Evolutionary conservation across 2,797 vertebrate species (phyloP), one percentile per base, ranked within the genome.

Genomic region (Columba guinea): DNA sequence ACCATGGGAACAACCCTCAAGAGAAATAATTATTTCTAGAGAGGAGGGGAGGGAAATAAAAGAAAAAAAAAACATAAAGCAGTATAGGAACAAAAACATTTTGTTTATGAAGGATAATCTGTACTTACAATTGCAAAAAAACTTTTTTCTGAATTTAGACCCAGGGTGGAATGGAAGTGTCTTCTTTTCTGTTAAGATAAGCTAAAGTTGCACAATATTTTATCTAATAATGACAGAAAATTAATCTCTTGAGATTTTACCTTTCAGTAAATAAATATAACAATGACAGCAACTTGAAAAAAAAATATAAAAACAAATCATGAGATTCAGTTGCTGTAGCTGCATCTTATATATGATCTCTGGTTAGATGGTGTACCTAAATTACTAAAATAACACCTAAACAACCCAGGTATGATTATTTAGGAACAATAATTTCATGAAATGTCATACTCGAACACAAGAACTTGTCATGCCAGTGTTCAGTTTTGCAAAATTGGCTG

Each of bases 81-180:
- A 73, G 23, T 20, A 55, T 1, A 2, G 5, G 8, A 48, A 53
- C 7, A 46, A 32, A 80, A 52, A 24, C 35, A 13, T 18, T 51
- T 37, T 86, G 9, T 75, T 79, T 79, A 58, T 19, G 10, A 82
- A 5, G 28, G 10, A 73, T 16, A 28, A 89, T 11, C 4, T 63
- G 44, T 30, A 74, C 4, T 35, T 19, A 60, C 10, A 89, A 71
- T n/a, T 32, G 11, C 3, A 90, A 55, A 67, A 75, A 63, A 69
- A 3, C 2, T 14, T 41, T 56, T 48, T 60, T 24, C 23, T 34
- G 7, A 62, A 59, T 67, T 51, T 56, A 21, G 28, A 84, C 3
- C 1, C 1, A 2, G 13, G 10, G 5, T 52, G 6, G 3, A 2
- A 6, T 59, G 4, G 30, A 93, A 74, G 7, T 26, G 5, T 55